Evolutionary conservation across 1,140 invertebrate genomes (phyloP), one percentile per base, ranked within the genome.

Genomic region (Drosophila jambulina): DNA sequence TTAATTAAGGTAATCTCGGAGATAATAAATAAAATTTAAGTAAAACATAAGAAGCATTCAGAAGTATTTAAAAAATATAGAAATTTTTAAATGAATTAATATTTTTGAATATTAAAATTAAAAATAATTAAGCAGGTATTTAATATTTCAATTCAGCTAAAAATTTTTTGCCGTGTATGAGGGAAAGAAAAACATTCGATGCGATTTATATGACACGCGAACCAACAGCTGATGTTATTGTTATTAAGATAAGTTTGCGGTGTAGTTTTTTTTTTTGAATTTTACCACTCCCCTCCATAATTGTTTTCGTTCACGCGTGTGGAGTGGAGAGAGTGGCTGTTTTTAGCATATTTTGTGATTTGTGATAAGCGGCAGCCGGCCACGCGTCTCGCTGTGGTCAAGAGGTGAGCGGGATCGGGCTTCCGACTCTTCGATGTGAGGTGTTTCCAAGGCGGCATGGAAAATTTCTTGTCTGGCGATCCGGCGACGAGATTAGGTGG

Each of bases 141-240:
- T 15, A 13, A 15, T 34, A 54, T 34, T 56, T 23, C n/a, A 34
- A 34, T 21, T 8, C 21, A 3, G 3, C 12, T 13, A 1, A 13
- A 32, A 2, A 19, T 58, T 74, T 49, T 19, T 51, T 27, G 13
- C 54, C 19, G 71, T 49, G 61, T 34, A 57, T 9, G 38, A 32
- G 43, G 57, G 43, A 53, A 86, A 78, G 38, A 48, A 84, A 77
- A 87, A 88, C 84, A 87, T 83, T 80, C 83, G 84, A 87, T 86
- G 71, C 63, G 48, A 69, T 76, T 67, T 79, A 48, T 70, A 45
- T 46, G 79, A 87, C 84, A 88, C 80, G 80, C 83, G 68, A 80
- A 58, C 70, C 58, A 83, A 80, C 80, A 88, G 77, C 84, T 88
- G 83, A 53, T 78, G 61, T n/a, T 46, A 67, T 51, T 75, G 67